These are phyloP conservation scores for Zapornia atra DNA, from an alignment of 2,113 vertebrate species.

Conservation along the genomic window DNA sequence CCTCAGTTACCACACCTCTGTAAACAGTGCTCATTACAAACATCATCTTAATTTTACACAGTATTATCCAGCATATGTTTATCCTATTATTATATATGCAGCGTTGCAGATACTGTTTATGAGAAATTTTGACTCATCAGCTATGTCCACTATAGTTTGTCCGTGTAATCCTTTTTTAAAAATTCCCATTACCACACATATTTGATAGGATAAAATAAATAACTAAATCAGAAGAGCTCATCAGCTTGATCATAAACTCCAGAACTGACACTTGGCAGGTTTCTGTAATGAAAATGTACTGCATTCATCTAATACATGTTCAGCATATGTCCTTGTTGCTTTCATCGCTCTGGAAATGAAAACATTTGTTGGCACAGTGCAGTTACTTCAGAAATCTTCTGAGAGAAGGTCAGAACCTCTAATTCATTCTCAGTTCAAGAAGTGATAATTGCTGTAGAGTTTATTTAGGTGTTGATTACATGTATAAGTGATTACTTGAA, in stretches of 20 bases:
- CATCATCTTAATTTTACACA: neutral
- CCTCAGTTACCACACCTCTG: neutral
- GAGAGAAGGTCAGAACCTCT: neutral
- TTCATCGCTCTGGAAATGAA: neutral
- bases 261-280: neutral
- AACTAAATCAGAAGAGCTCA: neutral
- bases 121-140: neutral
- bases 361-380: neutral
- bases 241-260: neutral
- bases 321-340: neutral
- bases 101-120: neutral
- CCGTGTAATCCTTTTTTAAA: neutral
- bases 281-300: conserved; percentile 1
- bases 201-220: neutral
- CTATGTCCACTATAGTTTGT: neutral
- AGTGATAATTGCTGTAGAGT: neutral
- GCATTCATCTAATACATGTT: neutral
- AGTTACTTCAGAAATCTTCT: neutral
- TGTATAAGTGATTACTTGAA: neutral
- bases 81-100: neutral
- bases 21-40: neutral
- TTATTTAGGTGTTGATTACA: neutral
- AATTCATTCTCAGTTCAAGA: neutral
- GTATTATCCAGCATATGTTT: neutral
- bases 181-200: neutral